Evolutionary conservation across 2,797 vertebrate species (phyloP), one percentile per base, ranked within the genome.

Genomic region (Poliocrania exsul): DNA sequence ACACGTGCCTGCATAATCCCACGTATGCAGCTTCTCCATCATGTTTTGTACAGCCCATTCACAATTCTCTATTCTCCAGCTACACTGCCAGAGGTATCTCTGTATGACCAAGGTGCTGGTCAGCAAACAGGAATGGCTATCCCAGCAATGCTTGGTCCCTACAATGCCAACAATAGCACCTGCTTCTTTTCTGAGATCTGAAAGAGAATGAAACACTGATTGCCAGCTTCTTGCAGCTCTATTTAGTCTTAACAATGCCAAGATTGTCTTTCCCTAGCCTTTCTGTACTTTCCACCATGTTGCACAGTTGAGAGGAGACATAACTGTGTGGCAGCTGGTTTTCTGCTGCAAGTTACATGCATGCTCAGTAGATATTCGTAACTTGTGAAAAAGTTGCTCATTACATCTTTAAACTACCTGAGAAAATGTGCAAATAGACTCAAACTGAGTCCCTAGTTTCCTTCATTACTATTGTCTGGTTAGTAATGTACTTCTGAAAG

Each of bases 21-120:
- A 11, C 5, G 23, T 9, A 12, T 11, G 42, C 49, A 31, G n/a
- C 28, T 85, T 42, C 72, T 66, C 28, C 54, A 13, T 6, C 10
- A 4, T 0, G 3, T 37, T 69, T 56, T 64, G 33, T 65, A 16
- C 1, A 1, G 31, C 29, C 62, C 18, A 6, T 29, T 44, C 38
- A 62, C 29, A 11, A 5, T 70, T 46, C 53, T 25, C 35, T 56
- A 15, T 38, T 73, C 13, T 37, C 7, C 40, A 56, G 21, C n/a
- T 35, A 20, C 0, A 0, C 12, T 86, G n/a, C 5, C 38, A 42
- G 29, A 33, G 50, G 12, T 46, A 47, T 5, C 18, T 18, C 33
- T 37, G 31, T 47, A 38, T 1, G 5, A 57, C 10, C 24, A 75
- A 71, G 42, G n/a, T 71, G 65, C 25, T 57, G 21, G 15, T 51